Conservation (phyloP, 1,140 invertebrate species). For the Pseudomyrmex flavicornis region DNA sequence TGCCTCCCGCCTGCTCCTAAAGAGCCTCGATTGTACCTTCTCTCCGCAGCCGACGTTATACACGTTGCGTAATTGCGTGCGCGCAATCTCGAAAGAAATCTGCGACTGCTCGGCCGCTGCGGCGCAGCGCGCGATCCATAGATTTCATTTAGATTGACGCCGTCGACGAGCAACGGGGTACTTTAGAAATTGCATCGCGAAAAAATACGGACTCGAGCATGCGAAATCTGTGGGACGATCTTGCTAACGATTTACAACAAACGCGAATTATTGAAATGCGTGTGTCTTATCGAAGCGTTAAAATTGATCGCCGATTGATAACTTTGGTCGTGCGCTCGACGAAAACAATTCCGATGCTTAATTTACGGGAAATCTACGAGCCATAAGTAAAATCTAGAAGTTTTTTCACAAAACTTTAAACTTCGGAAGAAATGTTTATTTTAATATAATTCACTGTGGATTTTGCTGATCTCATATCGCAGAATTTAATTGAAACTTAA, state of each 20-base stretch:
- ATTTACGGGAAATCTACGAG: conserved; percentile 4
- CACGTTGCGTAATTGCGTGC: conserved; percentile 78
- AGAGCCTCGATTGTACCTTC: conserved; percentile 40
- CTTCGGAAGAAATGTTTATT: neutral
- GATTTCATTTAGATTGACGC: conserved; percentile 77
- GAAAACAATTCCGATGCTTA: neutral
- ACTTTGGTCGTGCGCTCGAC: neutral
- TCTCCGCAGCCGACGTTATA: conserved; percentile 42
- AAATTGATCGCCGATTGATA: conserved; percentile 24
- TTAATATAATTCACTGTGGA: neutral
- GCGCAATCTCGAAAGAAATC: conserved; percentile 73
- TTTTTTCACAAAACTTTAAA: conserved; percentile 8
- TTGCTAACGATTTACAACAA: conserved; percentile 45
- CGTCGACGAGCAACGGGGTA: conserved; percentile 31
- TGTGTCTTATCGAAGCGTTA: conserved; percentile 23
- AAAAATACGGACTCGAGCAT: conserved; percentile 27
- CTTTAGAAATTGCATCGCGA: conserved; percentile 38
- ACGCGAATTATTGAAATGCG: conserved; percentile 45
- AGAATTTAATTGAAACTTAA: neutral
- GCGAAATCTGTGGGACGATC: conserved; percentile 25
- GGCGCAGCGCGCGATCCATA: conserved; percentile 61
- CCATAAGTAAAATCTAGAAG: neutral
- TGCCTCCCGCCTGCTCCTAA: neutral
- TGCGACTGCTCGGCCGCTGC: conserved; percentile 63
- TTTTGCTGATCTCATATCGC: neutral